A percentile compares a stretch with the other conserved stretches of the same genome.
phyloP scores from a whole-genome alignment of 2,113 vertebrate genomes.

The Chaenogobius annularis region DNA sequence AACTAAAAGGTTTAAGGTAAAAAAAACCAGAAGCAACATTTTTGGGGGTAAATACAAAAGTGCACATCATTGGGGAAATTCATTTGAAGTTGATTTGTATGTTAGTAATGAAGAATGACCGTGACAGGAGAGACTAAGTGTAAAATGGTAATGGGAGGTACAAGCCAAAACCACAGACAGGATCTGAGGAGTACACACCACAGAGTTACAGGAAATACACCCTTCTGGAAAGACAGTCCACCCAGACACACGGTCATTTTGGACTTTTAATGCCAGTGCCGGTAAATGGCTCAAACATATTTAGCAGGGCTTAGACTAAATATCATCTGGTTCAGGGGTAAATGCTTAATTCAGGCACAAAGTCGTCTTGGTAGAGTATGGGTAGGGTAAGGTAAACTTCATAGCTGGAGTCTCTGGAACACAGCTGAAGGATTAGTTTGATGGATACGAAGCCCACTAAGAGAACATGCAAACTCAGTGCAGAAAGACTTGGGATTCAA shows the following conservation, averaged over 20 bases:
- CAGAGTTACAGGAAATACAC: conserved; percentile 40
- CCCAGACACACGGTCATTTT: conserved; percentile 19
- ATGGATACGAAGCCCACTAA: too few species aligned
- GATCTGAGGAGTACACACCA: conserved; percentile 38
- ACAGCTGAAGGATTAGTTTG: not conserved
- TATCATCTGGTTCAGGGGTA: not conserved
- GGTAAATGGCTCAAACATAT: not conserved
- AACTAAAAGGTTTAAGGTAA: conserved; percentile 39
- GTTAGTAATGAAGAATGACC: conserved; percentile 22
- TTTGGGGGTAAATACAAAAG: not conserved
- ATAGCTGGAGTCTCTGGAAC: too few species aligned
- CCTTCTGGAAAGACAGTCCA: conserved; percentile 35
- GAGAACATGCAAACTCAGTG: not conserved
- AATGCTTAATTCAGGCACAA: too few species aligned
- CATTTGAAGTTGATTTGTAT: conserved; percentile 2
- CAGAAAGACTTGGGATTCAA: not conserved
- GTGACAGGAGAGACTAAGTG: conserved; percentile 1
- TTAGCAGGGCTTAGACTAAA: too few species aligned
- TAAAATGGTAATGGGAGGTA: not conserved
- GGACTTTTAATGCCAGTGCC: not conserved
- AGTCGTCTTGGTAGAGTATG: too few species aligned
- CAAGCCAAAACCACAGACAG: conserved; percentile 38
- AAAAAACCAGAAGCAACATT: conserved; percentile 22
- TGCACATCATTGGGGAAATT: not conserved
- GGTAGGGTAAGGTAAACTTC: too few species aligned